Base-by-base conservation (phyloP, 1,140 invertebrate species). In the Ericerus pela region DNA sequence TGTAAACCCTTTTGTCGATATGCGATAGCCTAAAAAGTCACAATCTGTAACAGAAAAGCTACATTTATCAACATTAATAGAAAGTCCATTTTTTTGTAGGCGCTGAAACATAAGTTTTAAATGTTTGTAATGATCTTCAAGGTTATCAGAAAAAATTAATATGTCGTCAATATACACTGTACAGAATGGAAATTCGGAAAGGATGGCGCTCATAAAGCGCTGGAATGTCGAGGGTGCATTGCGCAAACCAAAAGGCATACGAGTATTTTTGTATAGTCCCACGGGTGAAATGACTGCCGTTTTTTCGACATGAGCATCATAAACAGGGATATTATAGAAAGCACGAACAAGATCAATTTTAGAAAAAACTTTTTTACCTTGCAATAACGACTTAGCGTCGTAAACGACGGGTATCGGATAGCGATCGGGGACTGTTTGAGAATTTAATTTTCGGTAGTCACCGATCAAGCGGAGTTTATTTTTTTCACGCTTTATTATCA, bases 381-480 rank as follows among this genome's bases (percentile, higher is more conserved):
- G 64, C 53, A 77, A 51, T 20, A 61, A 59, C 53, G 72, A 65
- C 5, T 78, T 58, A 26, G 65, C 65, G 14, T 72, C 67, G 26
- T 68, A 67, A 12, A 77, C 74, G 14, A 69, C 64, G 2, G 73
- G 76, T 16, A 80, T 61, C 4, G 75, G 75, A 63, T 71, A 78
- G 22, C 55, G 59, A 36, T 68, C 68, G 10, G 60, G 54, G 2
- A 56, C 58, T 2, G 69, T 72, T 1, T 61, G 58, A 0, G 61
- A 53, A 57, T 70, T 72, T 5, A 71, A 33, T 61, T 64, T 63
- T 20, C 64, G 36, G 54, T 63, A 70, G 57, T 69, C 68, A 8
- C 69, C 61, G 4, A 66, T 65, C 10, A 70, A 28, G 31, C 67
- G 52, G n/a, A n/a, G n/a, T n/a, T n/a, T n/a, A n/a, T n/a, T n/a